Conservation (phyloP, 2,797 vertebrate genomes). For the Centropyge bicolor region DNA sequence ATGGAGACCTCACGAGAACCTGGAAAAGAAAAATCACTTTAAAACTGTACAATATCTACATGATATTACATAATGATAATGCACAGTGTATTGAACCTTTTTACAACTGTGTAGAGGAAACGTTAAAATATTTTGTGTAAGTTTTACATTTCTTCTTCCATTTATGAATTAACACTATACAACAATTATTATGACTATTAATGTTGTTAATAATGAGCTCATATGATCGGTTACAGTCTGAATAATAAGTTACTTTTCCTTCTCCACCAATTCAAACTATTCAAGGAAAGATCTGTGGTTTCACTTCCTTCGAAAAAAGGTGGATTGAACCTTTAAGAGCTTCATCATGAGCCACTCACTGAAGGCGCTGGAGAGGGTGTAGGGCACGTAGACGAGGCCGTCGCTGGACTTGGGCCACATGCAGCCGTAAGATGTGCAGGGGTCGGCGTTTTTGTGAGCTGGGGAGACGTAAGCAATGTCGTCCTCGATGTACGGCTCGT, state of each 20-base stretch:
- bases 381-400: slow-evolving; percentile 72
- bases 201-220: too few relatives aligned
- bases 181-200: too few relatives aligned
- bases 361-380: slow-evolving; percentile 62
- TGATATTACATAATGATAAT: not conserved
- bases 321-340: not conserved
- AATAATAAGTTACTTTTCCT: not conserved
- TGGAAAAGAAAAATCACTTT: not conserved
- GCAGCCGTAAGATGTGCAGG: slow-evolving; percentile 51
- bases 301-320: too few relatives aligned
- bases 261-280: too few relatives aligned
- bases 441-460: slow-evolving; percentile 59
- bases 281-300: not conserved
- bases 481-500: slow-evolving; percentile 53
- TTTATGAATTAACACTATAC: too few relatives aligned
- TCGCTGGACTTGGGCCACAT: slow-evolving; percentile 71
- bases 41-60: not conserved
- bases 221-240: not conserved
- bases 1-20: slow-evolving; percentile 46
- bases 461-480: slow-evolving; percentile 45
- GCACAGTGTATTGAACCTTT: not conserved
- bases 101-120: not conserved
- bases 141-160: too few relatives aligned
- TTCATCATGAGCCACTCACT: slow-evolving; percentile 32
- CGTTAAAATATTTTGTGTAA: too few relatives aligned